Percentiles rank a stretch among this genome's conserved stretches.
Conservation (phyloP, 2,113 vertebrate genomes). For the Crotalus viridis region DNA sequence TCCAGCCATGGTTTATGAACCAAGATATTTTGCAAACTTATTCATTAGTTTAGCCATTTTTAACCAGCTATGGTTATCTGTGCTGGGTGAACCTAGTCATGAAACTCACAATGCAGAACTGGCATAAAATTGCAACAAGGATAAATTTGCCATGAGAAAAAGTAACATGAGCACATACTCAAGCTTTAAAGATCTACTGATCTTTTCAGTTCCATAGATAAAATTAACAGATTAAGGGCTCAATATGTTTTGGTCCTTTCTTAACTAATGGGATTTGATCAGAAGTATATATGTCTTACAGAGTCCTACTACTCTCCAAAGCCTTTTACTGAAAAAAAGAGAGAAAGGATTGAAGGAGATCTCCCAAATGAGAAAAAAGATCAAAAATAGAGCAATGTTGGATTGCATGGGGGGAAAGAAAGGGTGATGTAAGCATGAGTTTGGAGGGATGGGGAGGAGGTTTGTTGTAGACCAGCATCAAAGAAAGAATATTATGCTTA, state of each 20-base stretch:
- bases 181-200: not conserved
- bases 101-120: not conserved
- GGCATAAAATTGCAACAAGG: not conserved
- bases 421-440: conserved; percentile 8
- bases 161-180: not conserved
- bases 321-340: conserved; percentile 4
- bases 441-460: not conserved
- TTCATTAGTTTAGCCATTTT: not conserved
- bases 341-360: conserved; percentile 1
- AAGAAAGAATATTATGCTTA: conserved; percentile 29
- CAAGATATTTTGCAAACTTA: not conserved
- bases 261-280: not conserved
- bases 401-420: not conserved
- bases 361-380: conserved; percentile 36
- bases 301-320: not conserved
- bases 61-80: not conserved
- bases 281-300: not conserved
- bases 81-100: not conserved
- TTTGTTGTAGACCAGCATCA: conserved; percentile 14
- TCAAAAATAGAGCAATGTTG: conserved; percentile 1
- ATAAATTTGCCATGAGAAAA: not conserved
- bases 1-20: not conserved
- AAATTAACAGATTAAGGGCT: not conserved
- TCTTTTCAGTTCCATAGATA: not conserved
- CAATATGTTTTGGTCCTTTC: not conserved